These are phyloP conservation scores for Eupithecia tripunctaria DNA, from an alignment of 2,888 invertebrate genomes.

Conservation along the genomic window DNA sequence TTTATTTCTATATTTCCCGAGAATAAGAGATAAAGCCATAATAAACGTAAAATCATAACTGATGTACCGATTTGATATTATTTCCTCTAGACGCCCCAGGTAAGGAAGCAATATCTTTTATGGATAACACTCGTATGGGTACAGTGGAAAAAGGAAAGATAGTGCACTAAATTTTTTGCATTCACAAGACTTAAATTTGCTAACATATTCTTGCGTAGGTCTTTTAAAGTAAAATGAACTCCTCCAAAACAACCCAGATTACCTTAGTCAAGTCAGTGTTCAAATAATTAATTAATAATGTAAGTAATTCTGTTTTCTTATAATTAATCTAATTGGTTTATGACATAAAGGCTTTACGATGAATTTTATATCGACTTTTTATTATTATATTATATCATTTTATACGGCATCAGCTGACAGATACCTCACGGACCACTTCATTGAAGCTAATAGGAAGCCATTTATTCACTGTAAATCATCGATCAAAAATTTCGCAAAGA, in stretches of 20 bases:
- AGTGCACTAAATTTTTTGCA: not conserved
- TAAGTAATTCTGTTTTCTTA: no score
- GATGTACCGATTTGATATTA: slow-evolving; percentile 36
- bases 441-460: no score
- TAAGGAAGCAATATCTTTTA: slow-evolving; percentile 49
- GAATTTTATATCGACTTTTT: no score
- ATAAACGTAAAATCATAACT: slow-evolving; percentile 29
- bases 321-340: no score
- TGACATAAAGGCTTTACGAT: no score
- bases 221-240: not conserved
- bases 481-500: no score
- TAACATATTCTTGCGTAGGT: not conserved
- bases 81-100: slow-evolving; percentile 39
- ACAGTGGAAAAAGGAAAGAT: slow-evolving; percentile 17
- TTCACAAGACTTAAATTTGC: not conserved
- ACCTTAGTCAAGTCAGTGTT: no score
- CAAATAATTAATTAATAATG: no score
- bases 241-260: not conserved
- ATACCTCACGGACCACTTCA: no score
- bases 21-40: slow-evolving; percentile 19
- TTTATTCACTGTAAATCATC: no score
- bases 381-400: no score
- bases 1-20: not conserved
- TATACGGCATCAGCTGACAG: no score
- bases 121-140: slow-evolving; percentile 44